Evolutionary conservation across 2,113 vertebrate species (phyloP).

Genomic region (Crotalus viridis): DNA sequence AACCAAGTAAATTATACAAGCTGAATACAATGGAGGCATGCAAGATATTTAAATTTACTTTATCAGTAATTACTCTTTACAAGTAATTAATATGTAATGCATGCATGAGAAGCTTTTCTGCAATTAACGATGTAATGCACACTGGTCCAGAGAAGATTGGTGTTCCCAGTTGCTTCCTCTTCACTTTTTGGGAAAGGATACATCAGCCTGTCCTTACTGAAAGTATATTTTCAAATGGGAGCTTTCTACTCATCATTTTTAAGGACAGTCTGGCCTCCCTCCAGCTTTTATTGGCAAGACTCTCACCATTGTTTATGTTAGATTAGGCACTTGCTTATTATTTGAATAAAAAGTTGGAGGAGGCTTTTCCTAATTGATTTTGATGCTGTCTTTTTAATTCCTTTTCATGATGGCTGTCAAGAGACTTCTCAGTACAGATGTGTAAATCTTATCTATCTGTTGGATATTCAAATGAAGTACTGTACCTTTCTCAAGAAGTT

Average conservation of each 20-base stretch:
- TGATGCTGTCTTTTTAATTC: neutral
- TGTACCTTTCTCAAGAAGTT: neutral
- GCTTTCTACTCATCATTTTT: neutral
- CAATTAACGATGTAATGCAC: neutral
- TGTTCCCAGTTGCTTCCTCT: neutral
- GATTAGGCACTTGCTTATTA: neutral
- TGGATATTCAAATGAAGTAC: neutral
- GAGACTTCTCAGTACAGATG: neutral
- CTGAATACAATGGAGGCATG: neutral
- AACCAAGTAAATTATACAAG: neutral
- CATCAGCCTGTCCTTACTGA: neutral
- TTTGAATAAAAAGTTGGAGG: neutral
- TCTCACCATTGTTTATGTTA: neutral
- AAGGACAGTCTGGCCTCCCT: neutral
- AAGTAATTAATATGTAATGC: conserved; percentile 2
- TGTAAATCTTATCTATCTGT: neutral
- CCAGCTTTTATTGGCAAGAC: neutral
- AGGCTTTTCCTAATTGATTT: neutral
- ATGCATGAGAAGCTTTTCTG: neutral
- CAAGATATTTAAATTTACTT: neutral
- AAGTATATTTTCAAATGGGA: neutral
- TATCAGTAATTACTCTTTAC: conserved; percentile 2
- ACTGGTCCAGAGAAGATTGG: neutral
- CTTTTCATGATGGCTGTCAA: neutral
- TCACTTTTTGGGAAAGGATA: neutral